Evolutionary conservation across 2,797 vertebrate genomes (phyloP).

Genomic region (Coregonus sp.): DNA sequence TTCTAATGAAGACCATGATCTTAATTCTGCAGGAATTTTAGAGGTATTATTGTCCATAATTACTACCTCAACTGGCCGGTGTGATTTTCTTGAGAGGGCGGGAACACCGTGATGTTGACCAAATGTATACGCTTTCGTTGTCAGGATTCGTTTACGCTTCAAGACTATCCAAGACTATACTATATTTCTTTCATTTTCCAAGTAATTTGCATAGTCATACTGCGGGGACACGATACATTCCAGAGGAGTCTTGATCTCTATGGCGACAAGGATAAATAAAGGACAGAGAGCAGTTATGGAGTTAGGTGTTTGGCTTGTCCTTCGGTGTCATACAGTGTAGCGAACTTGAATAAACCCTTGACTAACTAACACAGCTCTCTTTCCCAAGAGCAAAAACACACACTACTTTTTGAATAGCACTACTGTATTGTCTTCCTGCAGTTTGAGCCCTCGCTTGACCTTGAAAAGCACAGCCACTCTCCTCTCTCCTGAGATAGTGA

Average conservation of each 20-base stretch:
- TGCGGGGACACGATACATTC: background rate
- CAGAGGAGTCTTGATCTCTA: background rate
- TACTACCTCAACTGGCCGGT: too few species aligned
- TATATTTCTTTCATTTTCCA: background rate
- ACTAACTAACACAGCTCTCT: background rate
- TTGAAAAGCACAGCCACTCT: constrained; percentile 8
- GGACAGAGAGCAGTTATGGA: background rate
- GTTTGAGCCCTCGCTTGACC: constrained; percentile 14
- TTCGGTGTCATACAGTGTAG: background rate
- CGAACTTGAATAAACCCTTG: constrained; percentile 15
- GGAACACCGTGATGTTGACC: too few species aligned
- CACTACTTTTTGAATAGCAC: background rate
- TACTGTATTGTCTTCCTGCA: constrained; percentile 2
- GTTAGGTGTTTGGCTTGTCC: background rate
- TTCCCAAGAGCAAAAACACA: background rate
- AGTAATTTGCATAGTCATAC: background rate
- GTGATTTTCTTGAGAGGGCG: too few species aligned
- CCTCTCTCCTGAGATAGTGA: constrained; percentile 19
- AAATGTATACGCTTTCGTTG: too few species aligned
- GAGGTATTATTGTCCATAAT: too few species aligned
- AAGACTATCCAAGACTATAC: background rate
- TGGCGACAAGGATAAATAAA: background rate
- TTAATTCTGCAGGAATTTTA: too few species aligned
- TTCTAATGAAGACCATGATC: too few species aligned
- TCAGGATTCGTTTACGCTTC: too few species aligned